A percentile compares a stretch with the other conserved stretches of the same genome.
Evolutionary conservation across 2,888 invertebrate species (phyloP).

Genomic region (Magallana nippona): DNA sequence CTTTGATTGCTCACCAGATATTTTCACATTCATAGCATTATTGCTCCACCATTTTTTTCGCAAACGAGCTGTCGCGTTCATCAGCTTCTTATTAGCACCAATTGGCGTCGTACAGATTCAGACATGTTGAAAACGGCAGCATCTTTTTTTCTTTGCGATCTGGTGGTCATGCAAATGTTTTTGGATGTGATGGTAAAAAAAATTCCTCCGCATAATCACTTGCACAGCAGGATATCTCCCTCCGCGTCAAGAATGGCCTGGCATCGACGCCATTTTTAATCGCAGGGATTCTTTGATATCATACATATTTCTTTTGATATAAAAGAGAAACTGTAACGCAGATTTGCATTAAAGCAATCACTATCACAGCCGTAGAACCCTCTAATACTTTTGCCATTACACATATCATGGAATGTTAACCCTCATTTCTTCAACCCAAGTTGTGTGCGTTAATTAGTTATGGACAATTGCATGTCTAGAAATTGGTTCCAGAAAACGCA

Average conservation of each 20-base stretch:
- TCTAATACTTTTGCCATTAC: conserved; percentile 22
- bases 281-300: conserved; percentile 19
- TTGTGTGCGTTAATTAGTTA: not conserved
- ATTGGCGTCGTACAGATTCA: not conserved
- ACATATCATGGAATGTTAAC: not conserved
- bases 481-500: not conserved
- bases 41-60: not conserved
- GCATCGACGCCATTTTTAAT: conserved; percentile 29
- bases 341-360: not conserved
- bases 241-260: not conserved
- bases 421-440: not conserved
- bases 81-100: conserved; percentile 6
- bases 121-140: not conserved
- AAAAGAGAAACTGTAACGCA: conserved; percentile 19
- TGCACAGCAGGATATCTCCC: conserved; percentile 8
- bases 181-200: conserved; percentile 12
- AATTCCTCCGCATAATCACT: conserved; percentile 4
- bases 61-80: conserved; percentile 4
- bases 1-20: not conserved
- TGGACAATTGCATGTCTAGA: not conserved
- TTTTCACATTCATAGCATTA: conserved; percentile 21
- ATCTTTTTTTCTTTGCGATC: not conserved
- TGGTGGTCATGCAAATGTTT: conserved; percentile 11
- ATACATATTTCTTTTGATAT: conserved; percentile 3
- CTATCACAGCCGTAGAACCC: not conserved